A percentile compares a stretch with the other conserved stretches of the same genome.
phyloP scores from a whole-genome alignment of 2,113 vertebrate genomes.

The Taurulus bubalis region DNA sequence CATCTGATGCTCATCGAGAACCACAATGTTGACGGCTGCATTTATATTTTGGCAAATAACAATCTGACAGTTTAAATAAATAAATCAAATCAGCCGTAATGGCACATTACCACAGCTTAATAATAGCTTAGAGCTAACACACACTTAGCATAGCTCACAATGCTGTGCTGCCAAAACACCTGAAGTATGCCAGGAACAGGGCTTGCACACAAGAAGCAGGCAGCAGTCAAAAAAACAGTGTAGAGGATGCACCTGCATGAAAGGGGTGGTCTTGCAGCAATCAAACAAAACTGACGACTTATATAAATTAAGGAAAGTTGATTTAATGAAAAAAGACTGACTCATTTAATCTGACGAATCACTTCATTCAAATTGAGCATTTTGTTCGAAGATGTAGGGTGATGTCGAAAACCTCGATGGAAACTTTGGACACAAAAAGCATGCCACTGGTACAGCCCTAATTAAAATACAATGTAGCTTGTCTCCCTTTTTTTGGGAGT shows the following conservation, averaged over 20 bases:
- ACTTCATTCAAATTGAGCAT: background rate
- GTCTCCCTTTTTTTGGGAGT: background rate
- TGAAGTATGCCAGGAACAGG: background rate
- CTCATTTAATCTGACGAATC: too few species aligned
- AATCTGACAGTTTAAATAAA: background rate
- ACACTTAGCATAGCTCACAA: background rate
- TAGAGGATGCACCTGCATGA: background rate
- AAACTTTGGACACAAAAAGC: background rate
- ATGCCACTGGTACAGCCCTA: too few species aligned
- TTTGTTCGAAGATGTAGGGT: background rate
- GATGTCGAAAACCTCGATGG: background rate
- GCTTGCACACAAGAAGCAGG: too few species aligned
- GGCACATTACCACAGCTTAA: background rate
- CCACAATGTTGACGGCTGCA: background rate
- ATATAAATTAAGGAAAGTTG: too few species aligned
- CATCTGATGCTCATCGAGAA: background rate
- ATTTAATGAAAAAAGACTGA: too few species aligned
- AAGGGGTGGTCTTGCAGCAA: too few species aligned
- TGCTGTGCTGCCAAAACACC: background rate
- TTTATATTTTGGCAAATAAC: background rate
- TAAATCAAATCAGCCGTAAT: slow-evolving; percentile 1
- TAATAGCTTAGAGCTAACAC: background rate
- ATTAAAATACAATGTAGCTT: background rate
- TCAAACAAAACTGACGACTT: too few species aligned
- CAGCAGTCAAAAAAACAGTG: too few species aligned